Percentiles rank a stretch among this genome's conserved stretches.
phyloP scores from a whole-genome alignment of 2,113 vertebrate genomes.

The Phocoena sinus region DNA sequence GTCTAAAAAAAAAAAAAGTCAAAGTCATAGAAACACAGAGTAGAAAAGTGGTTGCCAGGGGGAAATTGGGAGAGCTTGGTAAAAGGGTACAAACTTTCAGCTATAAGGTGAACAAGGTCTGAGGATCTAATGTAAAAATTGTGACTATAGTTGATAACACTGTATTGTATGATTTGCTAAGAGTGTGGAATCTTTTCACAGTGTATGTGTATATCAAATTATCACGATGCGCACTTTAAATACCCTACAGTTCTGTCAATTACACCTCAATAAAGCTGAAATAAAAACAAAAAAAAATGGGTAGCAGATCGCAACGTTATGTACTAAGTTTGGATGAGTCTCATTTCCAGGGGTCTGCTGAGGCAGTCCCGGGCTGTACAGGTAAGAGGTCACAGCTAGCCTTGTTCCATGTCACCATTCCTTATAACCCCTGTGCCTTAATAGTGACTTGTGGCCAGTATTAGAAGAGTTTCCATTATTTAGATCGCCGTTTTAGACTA shows the following conservation, averaged over 20 bases:
- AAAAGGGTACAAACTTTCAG: neutral
- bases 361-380: neutral
- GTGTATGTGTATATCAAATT: neutral
- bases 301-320: neutral
- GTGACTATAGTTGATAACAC: neutral
- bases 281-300: neutral
- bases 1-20: neutral
- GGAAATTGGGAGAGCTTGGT: neutral
- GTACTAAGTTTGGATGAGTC: neutral
- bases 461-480: neutral
- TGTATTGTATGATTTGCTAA: neutral
- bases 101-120: neutral
- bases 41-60: neutral
- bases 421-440: neutral
- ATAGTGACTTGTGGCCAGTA: neutral
- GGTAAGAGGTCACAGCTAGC: neutral
- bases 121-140: neutral
- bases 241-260: neutral
- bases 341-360: neutral
- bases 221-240: neutral
- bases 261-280: neutral
- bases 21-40: neutral
- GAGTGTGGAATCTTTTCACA: neutral
- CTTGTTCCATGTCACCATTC: neutral
- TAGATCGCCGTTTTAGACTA: slow-evolving; percentile 15